Percentiles rank a stretch among this genome's conserved stretches.
These are phyloP conservation scores for Saccopteryx leptura DNA, from an alignment of 2,113 vertebrate genomes.

Conservation along the genomic window DNA sequence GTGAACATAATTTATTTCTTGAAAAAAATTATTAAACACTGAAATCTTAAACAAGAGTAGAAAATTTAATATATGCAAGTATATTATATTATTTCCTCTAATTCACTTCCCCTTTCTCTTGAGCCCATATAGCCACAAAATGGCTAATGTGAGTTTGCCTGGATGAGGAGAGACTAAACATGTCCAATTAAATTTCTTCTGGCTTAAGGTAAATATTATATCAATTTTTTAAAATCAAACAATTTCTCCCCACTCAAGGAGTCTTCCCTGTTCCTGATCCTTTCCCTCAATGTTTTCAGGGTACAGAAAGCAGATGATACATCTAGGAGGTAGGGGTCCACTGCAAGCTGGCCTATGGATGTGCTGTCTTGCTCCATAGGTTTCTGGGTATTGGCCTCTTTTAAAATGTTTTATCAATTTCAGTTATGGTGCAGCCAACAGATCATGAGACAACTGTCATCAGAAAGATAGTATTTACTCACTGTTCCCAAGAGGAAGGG, in stretches of 20 bases:
- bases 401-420: neutral
- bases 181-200: neutral
- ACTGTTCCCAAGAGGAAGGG: neutral
- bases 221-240: neutral
- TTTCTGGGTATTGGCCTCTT: neutral
- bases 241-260: neutral
- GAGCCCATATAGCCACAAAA: neutral
- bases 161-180: neutral
- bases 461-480: neutral
- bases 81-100: neutral
- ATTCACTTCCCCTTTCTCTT: neutral
- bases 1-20: neutral
- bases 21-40: neutral
- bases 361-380: neutral
- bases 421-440: neutral
- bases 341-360: accelerated
- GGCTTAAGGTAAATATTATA: neutral
- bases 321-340: neutral
- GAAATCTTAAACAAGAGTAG: neutral
- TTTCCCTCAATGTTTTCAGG: neutral
- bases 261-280: neutral
- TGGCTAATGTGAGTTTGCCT: too few species aligned
- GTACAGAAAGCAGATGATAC: accelerated
- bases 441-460: neutral
- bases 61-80: neutral